These are phyloP conservation scores for Isaurus tuberculatus DNA, from an alignment of 92 coral and sea anemone species.

Conservation along the genomic window DNA sequence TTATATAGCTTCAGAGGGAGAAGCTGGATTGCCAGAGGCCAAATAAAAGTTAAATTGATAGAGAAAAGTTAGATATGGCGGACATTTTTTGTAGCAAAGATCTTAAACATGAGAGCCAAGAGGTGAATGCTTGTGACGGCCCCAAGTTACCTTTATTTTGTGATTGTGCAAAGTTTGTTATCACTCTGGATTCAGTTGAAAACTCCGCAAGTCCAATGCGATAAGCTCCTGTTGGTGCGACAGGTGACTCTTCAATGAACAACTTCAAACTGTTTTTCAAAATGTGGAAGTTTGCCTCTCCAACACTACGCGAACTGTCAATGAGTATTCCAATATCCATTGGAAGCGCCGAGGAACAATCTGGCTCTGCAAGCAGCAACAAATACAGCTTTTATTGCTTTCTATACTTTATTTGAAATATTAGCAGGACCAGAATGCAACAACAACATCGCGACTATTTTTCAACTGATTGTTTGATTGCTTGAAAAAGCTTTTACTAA, in stretches of 20 bases:
- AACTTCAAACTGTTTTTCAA: slow-evolving; percentile 34
- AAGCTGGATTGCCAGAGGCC: too few species aligned
- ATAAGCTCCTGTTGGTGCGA: slow-evolving; percentile 21
- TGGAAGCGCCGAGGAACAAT: slow-evolving; percentile 11
- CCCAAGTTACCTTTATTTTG: slow-evolving; percentile 31
- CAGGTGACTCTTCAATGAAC: slow-evolving; percentile 21
- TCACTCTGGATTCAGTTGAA: slow-evolving; percentile 6
- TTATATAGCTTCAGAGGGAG: too few species aligned
- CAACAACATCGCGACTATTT: too few species aligned
- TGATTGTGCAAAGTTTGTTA: slow-evolving; percentile 19
- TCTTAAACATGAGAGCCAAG: background rate
- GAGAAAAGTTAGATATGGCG: too few species aligned
- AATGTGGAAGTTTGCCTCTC: slow-evolving; percentile 18
- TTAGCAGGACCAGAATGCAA: too few species aligned
- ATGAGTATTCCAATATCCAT: slow-evolving; percentile 28
- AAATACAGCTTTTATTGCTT: background rate
- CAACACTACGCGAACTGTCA: slow-evolving; percentile 42
- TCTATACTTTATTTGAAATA: background rate
- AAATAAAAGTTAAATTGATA: too few species aligned
- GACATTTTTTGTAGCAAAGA: too few species aligned
- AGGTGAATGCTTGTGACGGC: background rate
- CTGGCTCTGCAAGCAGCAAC: slow-evolving; percentile 12
- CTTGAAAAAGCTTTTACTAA: too few species aligned
- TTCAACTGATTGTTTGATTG: too few species aligned
- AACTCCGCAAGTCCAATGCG: slow-evolving; percentile 29